These are phyloP conservation scores for Pampus argenteus DNA, from an alignment of 2,797 vertebrate species.

Conservation along the genomic window DNA sequence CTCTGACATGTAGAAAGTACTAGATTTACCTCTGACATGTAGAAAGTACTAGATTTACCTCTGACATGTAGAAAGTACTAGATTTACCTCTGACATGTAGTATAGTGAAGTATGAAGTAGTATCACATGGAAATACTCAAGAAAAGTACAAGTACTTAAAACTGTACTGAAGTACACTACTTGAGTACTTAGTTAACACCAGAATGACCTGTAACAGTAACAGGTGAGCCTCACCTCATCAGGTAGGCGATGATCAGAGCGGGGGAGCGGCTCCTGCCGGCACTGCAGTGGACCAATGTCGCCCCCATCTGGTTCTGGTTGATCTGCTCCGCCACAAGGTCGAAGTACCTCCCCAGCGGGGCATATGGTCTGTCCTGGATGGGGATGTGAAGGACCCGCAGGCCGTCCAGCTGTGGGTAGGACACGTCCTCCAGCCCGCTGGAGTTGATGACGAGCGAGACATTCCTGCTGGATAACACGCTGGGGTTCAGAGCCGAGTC, in stretches of 20 bases:
- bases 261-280: conserved; percentile 79
- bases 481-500: conserved; percentile 65
- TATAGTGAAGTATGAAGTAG: no score
- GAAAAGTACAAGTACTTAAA: no score
- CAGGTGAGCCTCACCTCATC: conserved; percentile 56
- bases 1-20: no score
- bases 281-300: conserved; percentile 80
- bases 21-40: no score
- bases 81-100: no score
- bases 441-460: conserved; percentile 80
- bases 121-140: no score
- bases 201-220: no score
- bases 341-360: conserved; percentile 70
- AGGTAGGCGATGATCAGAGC: conserved; percentile 81
- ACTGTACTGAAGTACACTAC: no score
- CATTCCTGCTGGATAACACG: conserved; percentile 65
- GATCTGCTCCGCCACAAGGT: conserved; percentile 71
- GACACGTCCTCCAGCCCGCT: conserved; percentile 51
- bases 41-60: no score
- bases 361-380: conserved; percentile 80
- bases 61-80: no score
- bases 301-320: conserved; percentile 66
- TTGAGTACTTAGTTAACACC: no score
- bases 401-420: conserved; percentile 51
- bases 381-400: conserved; percentile 65